These are phyloP conservation scores for Plodia interpunctella DNA, from an alignment of 1,140 invertebrate species.

Conservation along the genomic window DNA sequence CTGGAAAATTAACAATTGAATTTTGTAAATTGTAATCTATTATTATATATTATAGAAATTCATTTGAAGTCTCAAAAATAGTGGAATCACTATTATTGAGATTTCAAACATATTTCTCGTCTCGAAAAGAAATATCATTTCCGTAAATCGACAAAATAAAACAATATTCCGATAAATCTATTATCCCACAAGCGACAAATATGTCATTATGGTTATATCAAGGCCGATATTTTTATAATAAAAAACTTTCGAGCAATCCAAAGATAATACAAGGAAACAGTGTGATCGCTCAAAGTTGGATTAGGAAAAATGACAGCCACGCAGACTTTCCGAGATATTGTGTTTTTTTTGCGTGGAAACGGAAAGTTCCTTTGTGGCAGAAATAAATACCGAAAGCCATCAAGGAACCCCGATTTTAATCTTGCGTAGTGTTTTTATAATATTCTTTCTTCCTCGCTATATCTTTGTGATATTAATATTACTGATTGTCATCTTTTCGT, in stretches of 20 bases:
- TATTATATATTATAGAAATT: too few species aligned
- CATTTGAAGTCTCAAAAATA: too few species aligned
- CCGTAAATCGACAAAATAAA: neutral
- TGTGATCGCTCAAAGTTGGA: conserved; percentile 16
- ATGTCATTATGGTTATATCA: neutral
- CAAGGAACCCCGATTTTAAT: neutral
- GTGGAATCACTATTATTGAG: too few species aligned
- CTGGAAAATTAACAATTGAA: too few species aligned
- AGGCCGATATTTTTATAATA: neutral
- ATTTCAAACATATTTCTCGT: too few species aligned
- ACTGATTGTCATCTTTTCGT: neutral
- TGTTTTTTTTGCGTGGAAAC: conserved; percentile 6
- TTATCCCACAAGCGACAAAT: neutral
- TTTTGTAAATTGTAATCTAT: too few species aligned
- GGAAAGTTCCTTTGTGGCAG: conserved; percentile 6
- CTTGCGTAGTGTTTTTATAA: conserved; percentile 9
- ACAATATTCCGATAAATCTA: conserved; percentile 5
- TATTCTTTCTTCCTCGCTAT: neutral
- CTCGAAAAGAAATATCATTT: too few species aligned
- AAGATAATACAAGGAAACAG: conserved; percentile 17
- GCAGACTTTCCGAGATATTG: conserved; percentile 10
- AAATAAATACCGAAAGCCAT: conserved; percentile 4
- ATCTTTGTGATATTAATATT: neutral
- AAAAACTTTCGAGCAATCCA: conserved; percentile 9
- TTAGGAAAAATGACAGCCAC: conserved; percentile 14